These are phyloP conservation scores for Pavo muticus DNA, from an alignment of 2,113 vertebrate genomes.

Conservation along the genomic window DNA sequence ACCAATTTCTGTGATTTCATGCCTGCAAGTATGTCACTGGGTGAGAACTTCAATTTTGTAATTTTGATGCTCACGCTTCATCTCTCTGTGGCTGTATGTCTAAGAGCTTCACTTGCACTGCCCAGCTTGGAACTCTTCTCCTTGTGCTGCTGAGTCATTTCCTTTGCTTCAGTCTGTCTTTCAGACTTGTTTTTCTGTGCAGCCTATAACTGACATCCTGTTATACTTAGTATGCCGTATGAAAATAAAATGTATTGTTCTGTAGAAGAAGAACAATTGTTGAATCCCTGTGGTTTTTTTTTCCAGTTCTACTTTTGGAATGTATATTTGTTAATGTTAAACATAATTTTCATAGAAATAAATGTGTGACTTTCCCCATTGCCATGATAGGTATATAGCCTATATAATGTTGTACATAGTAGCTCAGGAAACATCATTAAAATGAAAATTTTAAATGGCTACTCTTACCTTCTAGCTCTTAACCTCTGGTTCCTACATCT, in stretches of 20 bases:
- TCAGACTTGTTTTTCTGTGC: conserved; percentile 59
- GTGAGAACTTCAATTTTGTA: conserved; percentile 12
- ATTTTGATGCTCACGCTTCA: background rate
- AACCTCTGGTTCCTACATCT: conserved; percentile 94
- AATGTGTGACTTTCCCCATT: background rate
- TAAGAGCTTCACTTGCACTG: conserved; percentile 25
- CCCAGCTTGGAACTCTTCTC: conserved; percentile 24
- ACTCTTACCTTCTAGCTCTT: conserved; percentile 85
- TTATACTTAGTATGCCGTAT: conserved; percentile 39
- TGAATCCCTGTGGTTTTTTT: conserved; percentile 24
- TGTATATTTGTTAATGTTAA: background rate
- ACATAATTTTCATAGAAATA: background rate
- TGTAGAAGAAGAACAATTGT: background rate
- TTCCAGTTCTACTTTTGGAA: conserved; percentile 29
- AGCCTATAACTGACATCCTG: conserved; percentile 69
- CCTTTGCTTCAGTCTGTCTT: conserved; percentile 48
- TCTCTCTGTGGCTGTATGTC: background rate
- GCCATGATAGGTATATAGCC: background rate
- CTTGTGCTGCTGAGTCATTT: conserved; percentile 63
- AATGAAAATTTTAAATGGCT: conserved; percentile 2
- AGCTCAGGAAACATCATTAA: background rate
- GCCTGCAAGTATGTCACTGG: background rate
- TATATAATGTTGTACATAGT: background rate
- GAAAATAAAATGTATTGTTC: conserved; percentile 61
- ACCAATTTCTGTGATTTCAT: background rate